A percentile compares a stretch with the other conserved stretches of the same genome.
Conservation (phyloP, 1,140 invertebrate genomes). For the Tyrophagus putrescentiae region DNA sequence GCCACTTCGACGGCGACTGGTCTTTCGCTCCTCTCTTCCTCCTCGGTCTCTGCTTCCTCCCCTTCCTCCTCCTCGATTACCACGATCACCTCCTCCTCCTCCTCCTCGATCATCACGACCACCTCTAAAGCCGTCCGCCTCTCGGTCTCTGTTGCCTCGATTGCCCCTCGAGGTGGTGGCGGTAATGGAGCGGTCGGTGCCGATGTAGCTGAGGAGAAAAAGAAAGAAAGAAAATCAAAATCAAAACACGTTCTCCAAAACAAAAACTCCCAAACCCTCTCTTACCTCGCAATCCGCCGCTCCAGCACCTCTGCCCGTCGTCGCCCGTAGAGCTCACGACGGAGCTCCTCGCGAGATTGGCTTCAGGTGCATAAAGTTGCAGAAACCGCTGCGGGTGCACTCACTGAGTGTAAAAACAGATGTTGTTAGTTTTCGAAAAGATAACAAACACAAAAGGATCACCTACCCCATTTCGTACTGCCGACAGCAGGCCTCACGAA, state of each 20-base stretch:
- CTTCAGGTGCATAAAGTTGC: slow-evolving; percentile 99
- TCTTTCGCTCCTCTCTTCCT: too few relatives aligned
- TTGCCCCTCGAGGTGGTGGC: too few relatives aligned
- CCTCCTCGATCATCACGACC: background rate
- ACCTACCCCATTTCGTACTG: slow-evolving; percentile 97
- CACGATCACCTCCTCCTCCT: background rate
- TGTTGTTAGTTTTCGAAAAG: background rate
- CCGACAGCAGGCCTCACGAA: slow-evolving; percentile 93
- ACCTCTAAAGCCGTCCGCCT: background rate
- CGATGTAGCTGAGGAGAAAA: too few relatives aligned
- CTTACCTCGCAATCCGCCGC: slow-evolving; percentile 7
- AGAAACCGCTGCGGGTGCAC: slow-evolving; percentile 93
- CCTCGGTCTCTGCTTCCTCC: background rate
- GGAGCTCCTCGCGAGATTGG: slow-evolving; percentile 83
- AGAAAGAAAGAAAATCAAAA: too few relatives aligned
- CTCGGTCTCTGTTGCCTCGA: too few relatives aligned
- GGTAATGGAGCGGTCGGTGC: too few relatives aligned
- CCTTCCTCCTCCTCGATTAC: background rate
- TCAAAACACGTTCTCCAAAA: too few relatives aligned
- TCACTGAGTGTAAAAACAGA: slow-evolving; percentile 42
- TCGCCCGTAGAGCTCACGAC: slow-evolving; percentile 58
- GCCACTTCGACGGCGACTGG: background rate
- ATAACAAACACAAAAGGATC: slow-evolving; percentile 22
- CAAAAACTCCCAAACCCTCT: slow-evolving; percentile 6
- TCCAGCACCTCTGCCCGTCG: slow-evolving; percentile 27